Evolutionary conservation across 2,113 vertebrate genomes (phyloP), one percentile per base, ranked within the genome.

Genomic region (Gallinago jamesoni): DNA sequence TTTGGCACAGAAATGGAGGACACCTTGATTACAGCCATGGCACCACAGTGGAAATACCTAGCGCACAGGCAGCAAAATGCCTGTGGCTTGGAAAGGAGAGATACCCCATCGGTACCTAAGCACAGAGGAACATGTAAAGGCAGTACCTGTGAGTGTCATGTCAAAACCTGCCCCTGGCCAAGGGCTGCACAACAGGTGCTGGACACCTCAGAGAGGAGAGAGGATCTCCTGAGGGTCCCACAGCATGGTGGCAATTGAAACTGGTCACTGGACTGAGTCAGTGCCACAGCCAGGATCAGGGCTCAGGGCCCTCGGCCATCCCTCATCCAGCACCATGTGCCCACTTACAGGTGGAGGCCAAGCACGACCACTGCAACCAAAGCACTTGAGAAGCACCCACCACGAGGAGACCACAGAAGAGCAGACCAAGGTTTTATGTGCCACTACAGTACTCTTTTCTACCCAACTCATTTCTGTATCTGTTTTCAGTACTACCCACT

Each of bases 81-180:
- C 50, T 4, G 48, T 64, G 69, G 27, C 60, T 60, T 18, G 47
- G 59, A 19, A 74, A 77, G 35, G 69, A 89, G 72, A 89, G 30
- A 17, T 41, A 81, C 39, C 57, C 4, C 2, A 19, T 16, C 0
- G 0, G 41, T n/a, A 55, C 1, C 1, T 4, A 35, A 77, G 70
- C 56, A 52, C 0, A 0, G 31, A 45, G 21, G 17, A 69, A 60
- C 4, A 2, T 0, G 0, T 17, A 13, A 39, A 64, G n/a, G 70
- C 66, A 21, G 23, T 6, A n/a, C 11, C 20, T 21, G 5, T 0
- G 9, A 53, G 28, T 8, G 27, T 2, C 41, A 8, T 35, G 79
- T 69, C 92, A 87, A 84, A 81, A 56, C 8, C 33, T 66, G 39
- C 56, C 66, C n/a, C 43, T 50, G 31, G 64, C 28, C 24, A 1